These are phyloP conservation scores for Aphis craccivora DNA, from an alignment of 1,140 invertebrate genomes.

Conservation along the genomic window DNA sequence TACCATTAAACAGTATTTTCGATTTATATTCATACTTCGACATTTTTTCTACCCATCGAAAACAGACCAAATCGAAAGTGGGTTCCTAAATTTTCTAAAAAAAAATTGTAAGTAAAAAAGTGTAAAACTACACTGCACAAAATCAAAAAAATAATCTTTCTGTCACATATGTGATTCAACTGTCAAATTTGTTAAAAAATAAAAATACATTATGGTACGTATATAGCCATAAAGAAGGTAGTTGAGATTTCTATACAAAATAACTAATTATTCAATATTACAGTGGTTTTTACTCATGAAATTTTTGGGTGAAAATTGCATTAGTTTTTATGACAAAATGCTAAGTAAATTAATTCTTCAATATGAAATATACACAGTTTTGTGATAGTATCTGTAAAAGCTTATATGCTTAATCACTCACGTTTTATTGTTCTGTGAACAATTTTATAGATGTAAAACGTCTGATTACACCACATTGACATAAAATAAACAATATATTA, in stretches of 20 bases:
- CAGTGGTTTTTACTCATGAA: neutral
- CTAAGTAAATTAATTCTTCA: neutral
- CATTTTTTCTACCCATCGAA: neutral
- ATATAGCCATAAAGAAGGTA: neutral
- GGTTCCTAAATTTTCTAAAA: neutral
- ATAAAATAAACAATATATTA: neutral
- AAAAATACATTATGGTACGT: neutral
- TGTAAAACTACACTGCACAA: neutral
- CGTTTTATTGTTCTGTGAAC: neutral
- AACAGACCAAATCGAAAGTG: neutral
- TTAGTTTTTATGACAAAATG: neutral
- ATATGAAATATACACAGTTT: neutral
- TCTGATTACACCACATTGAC: neutral
- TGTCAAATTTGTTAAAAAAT: neutral
- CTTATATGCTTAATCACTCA: neutral
- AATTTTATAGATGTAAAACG: neutral
- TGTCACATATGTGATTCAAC: neutral
- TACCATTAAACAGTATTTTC: neutral
- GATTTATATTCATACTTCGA: neutral
- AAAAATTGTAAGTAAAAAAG: neutral
- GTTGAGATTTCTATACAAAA: neutral
- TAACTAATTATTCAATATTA: neutral
- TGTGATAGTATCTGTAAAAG: neutral
- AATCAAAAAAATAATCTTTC: neutral
- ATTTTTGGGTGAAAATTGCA: neutral